phyloP scores from a whole-genome alignment of 2,797 vertebrate species.

The Hipposideros larvatus region DNA sequence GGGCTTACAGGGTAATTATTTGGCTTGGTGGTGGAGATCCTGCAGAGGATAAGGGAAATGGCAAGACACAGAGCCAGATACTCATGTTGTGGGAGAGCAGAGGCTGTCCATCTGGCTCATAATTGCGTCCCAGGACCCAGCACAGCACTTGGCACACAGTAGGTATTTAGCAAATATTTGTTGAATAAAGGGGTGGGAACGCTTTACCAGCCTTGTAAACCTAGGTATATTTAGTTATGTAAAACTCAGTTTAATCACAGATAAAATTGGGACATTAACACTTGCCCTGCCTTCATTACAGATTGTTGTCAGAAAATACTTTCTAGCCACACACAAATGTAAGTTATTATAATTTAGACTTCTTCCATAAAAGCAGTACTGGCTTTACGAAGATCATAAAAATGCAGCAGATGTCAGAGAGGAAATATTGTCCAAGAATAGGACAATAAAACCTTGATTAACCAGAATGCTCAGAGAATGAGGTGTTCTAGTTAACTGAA shows the following conservation, averaged over 20 bases:
- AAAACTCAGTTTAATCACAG: neutral
- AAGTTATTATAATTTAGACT: constrained; percentile 53
- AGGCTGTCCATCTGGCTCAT: neutral
- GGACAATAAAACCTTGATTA: constrained; percentile 52
- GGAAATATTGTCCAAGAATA: constrained; percentile 41
- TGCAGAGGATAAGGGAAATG: neutral
- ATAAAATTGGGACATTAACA: neutral
- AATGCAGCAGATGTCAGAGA: constrained; percentile 59
- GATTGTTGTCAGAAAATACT: neutral
- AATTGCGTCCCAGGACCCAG: neutral
- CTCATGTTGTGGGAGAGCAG: neutral
- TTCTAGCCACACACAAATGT: constrained; percentile 5
- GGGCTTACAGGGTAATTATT: neutral
- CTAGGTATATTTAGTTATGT: neutral
- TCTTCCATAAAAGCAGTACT: constrained; percentile 1
- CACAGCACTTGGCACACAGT: neutral
- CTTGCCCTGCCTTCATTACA: constrained; percentile 12
- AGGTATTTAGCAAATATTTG: neutral
- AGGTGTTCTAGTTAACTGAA: constrained; percentile 38
- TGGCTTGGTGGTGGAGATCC: neutral
- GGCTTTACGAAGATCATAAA: constrained; percentile 60
- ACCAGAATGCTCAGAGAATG: constrained; percentile 31
- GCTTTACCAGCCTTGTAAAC: neutral
- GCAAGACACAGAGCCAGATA: neutral
- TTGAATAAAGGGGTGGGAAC: neutral